phyloP scores from a whole-genome alignment of 2,888 invertebrate species.

The Orthosia cruda region DNA sequence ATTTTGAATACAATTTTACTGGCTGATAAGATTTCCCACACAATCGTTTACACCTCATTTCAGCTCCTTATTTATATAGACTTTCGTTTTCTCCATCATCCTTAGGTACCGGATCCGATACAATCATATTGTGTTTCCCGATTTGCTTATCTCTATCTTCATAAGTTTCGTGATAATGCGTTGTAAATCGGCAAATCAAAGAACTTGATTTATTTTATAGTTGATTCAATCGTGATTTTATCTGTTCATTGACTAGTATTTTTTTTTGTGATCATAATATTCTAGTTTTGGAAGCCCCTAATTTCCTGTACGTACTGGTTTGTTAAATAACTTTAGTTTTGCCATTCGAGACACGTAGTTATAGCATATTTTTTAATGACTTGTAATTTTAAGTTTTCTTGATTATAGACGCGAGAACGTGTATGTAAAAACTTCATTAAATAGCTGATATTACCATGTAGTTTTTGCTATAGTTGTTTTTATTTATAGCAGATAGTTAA shows the following conservation, averaged over 20 bases:
- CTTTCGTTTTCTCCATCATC: neutral
- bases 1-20: neutral
- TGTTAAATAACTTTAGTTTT: slow-evolving; percentile 27
- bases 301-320: slow-evolving; percentile 48
- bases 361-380: slow-evolving; percentile 32
- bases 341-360: slow-evolving; percentile 11
- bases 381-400: slow-evolving; percentile 7
- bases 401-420: slow-evolving; percentile 30
- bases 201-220: neutral
- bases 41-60: neutral
- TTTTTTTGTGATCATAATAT: slow-evolving; percentile 33
- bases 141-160: slow-evolving; percentile 8
- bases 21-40: neutral
- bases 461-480: slow-evolving; percentile 7
- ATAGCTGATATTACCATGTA: neutral
- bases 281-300: slow-evolving; percentile 20
- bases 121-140: neutral
- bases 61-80: neutral
- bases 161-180: neutral
- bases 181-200: slow-evolving; percentile 3
- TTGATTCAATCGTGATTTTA: slow-evolving; percentile 7
- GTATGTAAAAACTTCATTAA: slow-evolving; percentile 10
- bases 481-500: slow-evolving; percentile 15
- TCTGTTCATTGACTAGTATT: slow-evolving; percentile 1
- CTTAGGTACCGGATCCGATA: neutral